Conservation (phyloP, 1,140 invertebrate species). For the Zaprionus taronus region DNA sequence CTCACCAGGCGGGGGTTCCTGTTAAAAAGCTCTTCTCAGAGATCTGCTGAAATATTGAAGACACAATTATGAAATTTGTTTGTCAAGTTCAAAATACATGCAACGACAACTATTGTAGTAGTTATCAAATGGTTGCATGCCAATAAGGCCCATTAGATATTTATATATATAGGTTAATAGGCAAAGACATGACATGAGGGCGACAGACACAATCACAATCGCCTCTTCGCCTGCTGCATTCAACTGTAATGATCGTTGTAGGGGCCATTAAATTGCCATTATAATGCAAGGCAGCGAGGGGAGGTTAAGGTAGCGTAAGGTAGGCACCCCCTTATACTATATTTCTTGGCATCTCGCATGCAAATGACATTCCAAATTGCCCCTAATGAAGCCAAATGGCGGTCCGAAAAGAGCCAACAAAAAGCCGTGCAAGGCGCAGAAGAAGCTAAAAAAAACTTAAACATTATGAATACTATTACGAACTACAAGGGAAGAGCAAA, state of each 20-base stretch:
- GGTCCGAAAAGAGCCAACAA: not conserved
- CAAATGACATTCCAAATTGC: conserved; percentile 58
- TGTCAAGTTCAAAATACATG: not conserved
- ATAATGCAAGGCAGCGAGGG: conserved; percentile 30
- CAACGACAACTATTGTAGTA: no score
- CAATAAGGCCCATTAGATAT: not conserved
- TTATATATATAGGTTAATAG: conserved; percentile 32
- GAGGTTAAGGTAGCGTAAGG: not conserved
- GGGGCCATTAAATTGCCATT: conserved; percentile 66
- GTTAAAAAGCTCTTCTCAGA: no score
- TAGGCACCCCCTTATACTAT: conserved; percentile 14
- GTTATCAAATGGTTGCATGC: no score
- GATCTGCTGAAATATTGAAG: not conserved
- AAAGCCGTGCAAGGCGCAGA: not conserved
- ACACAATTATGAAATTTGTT: not conserved
- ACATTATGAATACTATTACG: conserved; percentile 52
- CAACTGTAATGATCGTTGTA: conserved; percentile 22
- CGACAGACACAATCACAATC: not conserved
- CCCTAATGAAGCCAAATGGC: conserved; percentile 60
- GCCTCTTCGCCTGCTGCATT: not conserved
- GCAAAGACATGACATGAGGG: conserved; percentile 6
- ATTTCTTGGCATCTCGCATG: conserved; percentile 36
- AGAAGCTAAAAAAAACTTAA: conserved; percentile 30
- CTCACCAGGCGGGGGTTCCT: no score
- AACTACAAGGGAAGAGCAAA: not conserved